These are phyloP conservation scores for Bujurquina vittata DNA, from an alignment of 2,113 vertebrate genomes.

Conservation along the genomic window DNA sequence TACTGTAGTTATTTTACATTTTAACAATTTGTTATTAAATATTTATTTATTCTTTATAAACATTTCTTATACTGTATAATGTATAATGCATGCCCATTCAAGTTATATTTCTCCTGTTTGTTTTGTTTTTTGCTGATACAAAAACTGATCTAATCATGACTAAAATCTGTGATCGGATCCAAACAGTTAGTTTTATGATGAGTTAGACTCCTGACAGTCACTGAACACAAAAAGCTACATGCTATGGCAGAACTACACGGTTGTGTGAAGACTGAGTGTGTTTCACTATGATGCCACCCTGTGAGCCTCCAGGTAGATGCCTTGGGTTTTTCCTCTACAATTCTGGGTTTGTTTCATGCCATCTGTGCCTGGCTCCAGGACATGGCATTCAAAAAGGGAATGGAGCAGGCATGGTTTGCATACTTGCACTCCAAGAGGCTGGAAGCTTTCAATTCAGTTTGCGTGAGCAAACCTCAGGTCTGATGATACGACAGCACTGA, in stretches of 20 bases:
- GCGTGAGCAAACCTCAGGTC: conserved; percentile 53
- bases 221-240: conserved; percentile 23
- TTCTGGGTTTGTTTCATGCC: conserved; percentile 72
- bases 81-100: too few species aligned
- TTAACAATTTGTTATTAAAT: too few species aligned
- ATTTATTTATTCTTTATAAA: too few species aligned
- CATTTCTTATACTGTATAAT: too few species aligned
- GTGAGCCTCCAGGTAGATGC: conserved; percentile 60
- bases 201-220: neutral
- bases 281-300: conserved; percentile 62
- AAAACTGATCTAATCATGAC: too few species aligned
- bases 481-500: conserved; percentile 35
- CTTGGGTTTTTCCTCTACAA: conserved; percentile 65
- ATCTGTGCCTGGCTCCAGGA: conserved; percentile 76
- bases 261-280: conserved; percentile 62
- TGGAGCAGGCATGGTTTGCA: conserved; percentile 48
- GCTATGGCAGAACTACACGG: conserved; percentile 32
- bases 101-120: too few species aligned
- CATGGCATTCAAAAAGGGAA: conserved; percentile 67
- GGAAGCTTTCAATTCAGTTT: conserved; percentile 42
- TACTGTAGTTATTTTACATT: too few species aligned
- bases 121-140: too few species aligned
- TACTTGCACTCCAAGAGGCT: conserved; percentile 44
- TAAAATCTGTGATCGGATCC: too few species aligned
- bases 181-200: too few species aligned